Conservation (phyloP, 2,113 vertebrate genomes). For the Eulacestoma nigropectus region DNA sequence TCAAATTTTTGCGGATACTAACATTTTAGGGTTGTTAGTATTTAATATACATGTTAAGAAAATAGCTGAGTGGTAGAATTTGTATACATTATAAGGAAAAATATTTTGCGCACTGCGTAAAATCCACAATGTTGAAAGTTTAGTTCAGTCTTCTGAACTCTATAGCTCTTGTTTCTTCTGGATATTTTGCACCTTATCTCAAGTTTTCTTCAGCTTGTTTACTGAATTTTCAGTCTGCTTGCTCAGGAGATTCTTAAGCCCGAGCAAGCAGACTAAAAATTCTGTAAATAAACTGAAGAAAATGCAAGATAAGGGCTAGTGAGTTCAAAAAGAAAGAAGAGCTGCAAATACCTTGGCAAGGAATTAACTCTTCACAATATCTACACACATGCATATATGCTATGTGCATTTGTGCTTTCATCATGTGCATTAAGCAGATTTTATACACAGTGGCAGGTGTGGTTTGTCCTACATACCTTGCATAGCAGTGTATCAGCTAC, state of each 20-base stretch:
- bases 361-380: not conserved
- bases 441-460: not conserved
- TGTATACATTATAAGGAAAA: not conserved
- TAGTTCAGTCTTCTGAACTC: not conserved
- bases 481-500: not conserved
- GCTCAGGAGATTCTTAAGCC: conserved; percentile 57
- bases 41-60: not conserved
- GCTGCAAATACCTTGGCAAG: not conserved
- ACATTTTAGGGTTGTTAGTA: not conserved
- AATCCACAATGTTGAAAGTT: conserved; percentile 5
- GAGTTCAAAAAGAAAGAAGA: conserved; percentile 19
- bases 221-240: conserved; percentile 55
- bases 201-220: conserved; percentile 50
- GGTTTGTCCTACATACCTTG: conserved; percentile 27
- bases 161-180: conserved; percentile 21
- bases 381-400: not conserved
- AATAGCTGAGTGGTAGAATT: not conserved
- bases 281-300: conserved; percentile 42
- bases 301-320: conserved; percentile 35
- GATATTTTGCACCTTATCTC: conserved; percentile 45
- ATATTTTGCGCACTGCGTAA: not conserved
- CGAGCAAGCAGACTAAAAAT: conserved; percentile 24
- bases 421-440: not conserved
- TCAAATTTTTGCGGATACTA: not conserved
- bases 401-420: not conserved